Percentiles rank a stretch among this genome's conserved stretches.
phyloP scores from a whole-genome alignment of 1,140 invertebrate genomes.

The Drosophila grimshawi region DNA sequence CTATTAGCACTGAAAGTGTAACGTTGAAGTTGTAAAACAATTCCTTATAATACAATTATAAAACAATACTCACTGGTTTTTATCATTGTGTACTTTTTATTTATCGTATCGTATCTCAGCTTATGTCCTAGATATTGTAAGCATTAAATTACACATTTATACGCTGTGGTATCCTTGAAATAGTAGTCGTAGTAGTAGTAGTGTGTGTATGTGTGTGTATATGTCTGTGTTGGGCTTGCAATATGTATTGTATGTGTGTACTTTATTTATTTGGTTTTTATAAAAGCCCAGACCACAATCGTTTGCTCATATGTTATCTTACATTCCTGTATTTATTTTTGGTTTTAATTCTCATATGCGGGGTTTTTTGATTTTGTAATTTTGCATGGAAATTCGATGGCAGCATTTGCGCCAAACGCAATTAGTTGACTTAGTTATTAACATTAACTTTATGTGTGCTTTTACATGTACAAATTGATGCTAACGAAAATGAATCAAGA shows the following conservation, averaged over 20 bases:
- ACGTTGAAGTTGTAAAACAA: slow-evolving; percentile 85
- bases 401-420: slow-evolving; percentile 39
- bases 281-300: slow-evolving; percentile 32
- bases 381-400: slow-evolving; percentile 71
- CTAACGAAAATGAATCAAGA: slow-evolving; percentile 50
- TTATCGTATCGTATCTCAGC: slow-evolving; percentile 46
- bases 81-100: slow-evolving; percentile 42
- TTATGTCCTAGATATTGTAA: slow-evolving; percentile 48
- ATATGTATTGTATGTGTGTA: slow-evolving; percentile 15
- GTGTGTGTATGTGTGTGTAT: slow-evolving; percentile 22
- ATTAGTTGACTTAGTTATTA: slow-evolving; percentile 48
- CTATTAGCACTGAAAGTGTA: slow-evolving; percentile 93
- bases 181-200: slow-evolving; percentile 7
- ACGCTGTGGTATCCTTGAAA: slow-evolving; percentile 34
- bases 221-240: slow-evolving; percentile 21
- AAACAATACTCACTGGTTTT: not conserved
- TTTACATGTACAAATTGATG: slow-evolving; percentile 78
- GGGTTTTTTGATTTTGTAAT: slow-evolving; percentile 9
- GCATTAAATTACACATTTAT: slow-evolving; percentile 47
- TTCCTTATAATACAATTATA: slow-evolving; percentile 19
- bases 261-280: slow-evolving; percentile 17
- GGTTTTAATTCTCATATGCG: slow-evolving; percentile 16
- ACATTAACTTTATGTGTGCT: slow-evolving; percentile 66
- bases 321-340: slow-evolving; percentile 54
- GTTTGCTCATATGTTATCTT: slow-evolving; percentile 41